Percentiles rank a stretch among this genome's conserved stretches.
Conservation (phyloP, 2,888 invertebrate species). For the Caenorhabditis zanzibari region DNA sequence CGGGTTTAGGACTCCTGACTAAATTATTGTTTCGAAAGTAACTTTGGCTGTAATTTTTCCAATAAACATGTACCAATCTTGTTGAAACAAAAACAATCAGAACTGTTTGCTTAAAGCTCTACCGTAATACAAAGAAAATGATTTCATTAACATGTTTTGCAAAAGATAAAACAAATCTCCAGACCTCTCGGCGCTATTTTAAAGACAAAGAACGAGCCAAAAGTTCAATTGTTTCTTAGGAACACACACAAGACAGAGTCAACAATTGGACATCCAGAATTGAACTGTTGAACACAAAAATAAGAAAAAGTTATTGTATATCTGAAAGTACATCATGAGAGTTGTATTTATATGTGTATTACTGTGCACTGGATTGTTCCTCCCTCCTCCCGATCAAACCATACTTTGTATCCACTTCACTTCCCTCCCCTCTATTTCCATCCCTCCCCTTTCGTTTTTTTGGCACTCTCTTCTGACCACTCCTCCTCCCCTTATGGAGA, state of each 20-base stretch:
- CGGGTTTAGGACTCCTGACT: no score
- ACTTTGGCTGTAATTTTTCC: no score
- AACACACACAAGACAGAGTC: conserved; percentile 18
- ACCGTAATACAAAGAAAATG: background rate
- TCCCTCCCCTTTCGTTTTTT: conserved; percentile 4
- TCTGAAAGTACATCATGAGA: conserved; percentile 11
- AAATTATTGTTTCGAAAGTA: no score
- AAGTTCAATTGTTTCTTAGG: conserved; percentile 8
- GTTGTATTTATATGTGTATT: conserved; percentile 29
- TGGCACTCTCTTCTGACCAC: background rate
- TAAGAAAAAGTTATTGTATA: conserved; percentile 4
- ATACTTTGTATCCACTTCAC: conserved; percentile 48
- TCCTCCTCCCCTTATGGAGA: background rate
- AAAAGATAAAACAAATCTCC: background rate
- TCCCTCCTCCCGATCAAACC: conserved; percentile 30
- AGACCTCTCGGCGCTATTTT: background rate
- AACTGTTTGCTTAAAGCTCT: no score
- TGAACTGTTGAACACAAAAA: conserved; percentile 20
- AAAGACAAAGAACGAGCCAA: background rate
- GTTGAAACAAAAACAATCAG: no score
- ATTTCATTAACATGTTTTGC: background rate
- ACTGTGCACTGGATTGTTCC: conserved; percentile 11
- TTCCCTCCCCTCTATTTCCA: background rate
- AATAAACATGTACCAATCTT: no score
- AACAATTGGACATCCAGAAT: conserved; percentile 6